Percentiles rank a stretch among this genome's conserved stretches.
Evolutionary conservation across 2,888 invertebrate species (phyloP).

Genomic region (Ptychoptera contaminata): DNA sequence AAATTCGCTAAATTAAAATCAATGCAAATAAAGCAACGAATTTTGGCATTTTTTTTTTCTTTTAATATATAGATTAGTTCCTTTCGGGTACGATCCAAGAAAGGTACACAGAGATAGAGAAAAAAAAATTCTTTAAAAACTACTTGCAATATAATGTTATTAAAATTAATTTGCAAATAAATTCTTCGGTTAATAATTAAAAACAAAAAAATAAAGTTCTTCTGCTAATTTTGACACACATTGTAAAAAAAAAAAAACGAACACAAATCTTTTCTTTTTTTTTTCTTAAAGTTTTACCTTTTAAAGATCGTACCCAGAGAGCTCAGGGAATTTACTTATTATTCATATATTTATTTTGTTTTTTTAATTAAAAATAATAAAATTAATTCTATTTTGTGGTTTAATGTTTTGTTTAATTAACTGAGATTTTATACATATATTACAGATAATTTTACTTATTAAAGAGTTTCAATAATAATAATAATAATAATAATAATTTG

Average conservation of each 20-base stretch:
- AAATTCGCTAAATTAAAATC: too few relatives aligned
- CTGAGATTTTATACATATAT: not conserved
- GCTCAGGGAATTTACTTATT: not conserved
- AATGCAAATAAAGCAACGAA: too few relatives aligned
- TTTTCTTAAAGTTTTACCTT: constrained; percentile 24
- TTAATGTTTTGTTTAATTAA: not conserved
- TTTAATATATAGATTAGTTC: constrained; percentile 12
- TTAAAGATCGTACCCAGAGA: constrained; percentile 29
- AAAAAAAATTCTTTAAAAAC: constrained; percentile 1
- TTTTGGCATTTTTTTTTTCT: too few relatives aligned
- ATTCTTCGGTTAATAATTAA: not conserved
- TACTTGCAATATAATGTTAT: constrained; percentile 1
- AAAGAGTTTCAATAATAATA: not conserved
- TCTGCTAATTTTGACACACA: too few relatives aligned
- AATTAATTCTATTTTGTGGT: not conserved
- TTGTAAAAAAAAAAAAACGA: constrained; percentile 1
- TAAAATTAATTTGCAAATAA: not conserved
- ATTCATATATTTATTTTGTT: constrained; percentile 1
- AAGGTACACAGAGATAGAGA: constrained; percentile 19
- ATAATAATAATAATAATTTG: not conserved
- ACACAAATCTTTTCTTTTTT: constrained; percentile 5
- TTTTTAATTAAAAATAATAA: not conserved
- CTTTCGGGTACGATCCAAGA: constrained; percentile 32
- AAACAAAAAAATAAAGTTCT: not conserved
- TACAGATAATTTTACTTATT: not conserved